Evolutionary conservation across 1,140 invertebrate genomes (phyloP).

Genomic region (Drosophila eugracilis): DNA sequence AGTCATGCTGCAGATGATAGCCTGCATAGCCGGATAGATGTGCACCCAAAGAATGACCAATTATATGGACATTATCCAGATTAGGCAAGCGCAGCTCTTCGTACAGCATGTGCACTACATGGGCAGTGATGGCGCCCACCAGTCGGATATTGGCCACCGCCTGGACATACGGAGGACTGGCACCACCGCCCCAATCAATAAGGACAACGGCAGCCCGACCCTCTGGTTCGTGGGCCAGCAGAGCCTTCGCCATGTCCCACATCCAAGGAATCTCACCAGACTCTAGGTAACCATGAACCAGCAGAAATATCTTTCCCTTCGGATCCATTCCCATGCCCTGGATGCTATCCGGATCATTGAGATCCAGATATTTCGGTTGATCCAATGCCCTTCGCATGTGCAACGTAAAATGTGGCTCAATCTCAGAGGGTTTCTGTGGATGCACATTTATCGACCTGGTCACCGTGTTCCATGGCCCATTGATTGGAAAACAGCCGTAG

Average conservation of each 20-base stretch:
- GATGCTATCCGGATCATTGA: conserved; percentile 88
- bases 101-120: conserved; percentile 88
- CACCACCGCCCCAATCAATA: conserved; percentile 94
- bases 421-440: conserved; percentile 88
- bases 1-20: conserved; percentile 88
- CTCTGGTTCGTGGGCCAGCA: conserved; percentile 88
- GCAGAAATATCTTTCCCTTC: conserved; percentile 89
- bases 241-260: conserved; percentile 86
- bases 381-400: conserved; percentile 86
- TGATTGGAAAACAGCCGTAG: conserved; percentile 93
- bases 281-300: conserved; percentile 94
- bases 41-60: conserved; percentile 95
- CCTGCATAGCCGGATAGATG: conserved; percentile 95
- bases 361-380: conserved; percentile 87
- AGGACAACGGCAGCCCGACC: conserved; percentile 91
- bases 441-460: conserved; percentile 91
- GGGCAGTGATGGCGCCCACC: conserved; percentile 92
- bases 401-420: conserved; percentile 86
- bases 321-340: conserved; percentile 87
- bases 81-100: conserved; percentile 86
- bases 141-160: conserved; percentile 96
- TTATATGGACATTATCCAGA: conserved; percentile 90
- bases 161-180: conserved; percentile 94
- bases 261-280: conserved; percentile 89
- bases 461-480: conserved; percentile 91